Evolutionary conservation across 2,888 invertebrate species (phyloP).

Genomic region (Malachius bipustulatus): DNA sequence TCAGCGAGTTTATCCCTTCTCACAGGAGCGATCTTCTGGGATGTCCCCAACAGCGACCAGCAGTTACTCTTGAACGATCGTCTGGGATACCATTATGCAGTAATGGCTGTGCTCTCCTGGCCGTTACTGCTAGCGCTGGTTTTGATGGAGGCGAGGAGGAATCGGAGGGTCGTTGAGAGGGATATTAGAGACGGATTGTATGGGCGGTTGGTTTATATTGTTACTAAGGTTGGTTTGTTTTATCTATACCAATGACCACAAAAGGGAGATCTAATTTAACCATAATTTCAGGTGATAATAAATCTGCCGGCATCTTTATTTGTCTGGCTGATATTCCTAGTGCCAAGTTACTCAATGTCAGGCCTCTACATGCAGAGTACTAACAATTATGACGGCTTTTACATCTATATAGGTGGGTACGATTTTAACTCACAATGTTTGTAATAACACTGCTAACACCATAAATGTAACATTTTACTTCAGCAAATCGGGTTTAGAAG

Average conservation of each 20-base stretch:
- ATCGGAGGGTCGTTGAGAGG: constrained; percentile 56
- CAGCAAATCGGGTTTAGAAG: background rate
- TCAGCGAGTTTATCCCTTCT: constrained; percentile 73
- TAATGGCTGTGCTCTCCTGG: constrained; percentile 67
- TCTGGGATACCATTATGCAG: constrained; percentile 76
- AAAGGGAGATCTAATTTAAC: no score
- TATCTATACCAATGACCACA: no score
- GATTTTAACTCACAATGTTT: no score
- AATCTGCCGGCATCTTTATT: constrained; percentile 67
- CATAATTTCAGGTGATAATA: constrained; percentile 64
- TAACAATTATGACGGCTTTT: constrained; percentile 55
- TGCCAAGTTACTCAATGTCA: constrained; percentile 83
- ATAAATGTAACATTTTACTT: no score
- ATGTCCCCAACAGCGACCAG: constrained; percentile 65
- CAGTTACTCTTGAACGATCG: constrained; percentile 64
- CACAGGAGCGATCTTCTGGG: constrained; percentile 83
- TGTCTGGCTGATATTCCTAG: constrained; percentile 72
- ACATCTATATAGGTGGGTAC: constrained; percentile 54
- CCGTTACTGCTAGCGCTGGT: constrained; percentile 59
- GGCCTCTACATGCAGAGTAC: constrained; percentile 63
- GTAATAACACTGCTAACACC: no score
- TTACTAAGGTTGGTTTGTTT: constrained; percentile 64
- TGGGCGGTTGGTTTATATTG: constrained; percentile 62
- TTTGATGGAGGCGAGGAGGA: constrained; percentile 43
- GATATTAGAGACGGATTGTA: constrained; percentile 75